Evolutionary conservation across 2,888 invertebrate species (phyloP), one percentile per base, ranked within the genome.

Genomic region (Andrena hattorfiana): DNA sequence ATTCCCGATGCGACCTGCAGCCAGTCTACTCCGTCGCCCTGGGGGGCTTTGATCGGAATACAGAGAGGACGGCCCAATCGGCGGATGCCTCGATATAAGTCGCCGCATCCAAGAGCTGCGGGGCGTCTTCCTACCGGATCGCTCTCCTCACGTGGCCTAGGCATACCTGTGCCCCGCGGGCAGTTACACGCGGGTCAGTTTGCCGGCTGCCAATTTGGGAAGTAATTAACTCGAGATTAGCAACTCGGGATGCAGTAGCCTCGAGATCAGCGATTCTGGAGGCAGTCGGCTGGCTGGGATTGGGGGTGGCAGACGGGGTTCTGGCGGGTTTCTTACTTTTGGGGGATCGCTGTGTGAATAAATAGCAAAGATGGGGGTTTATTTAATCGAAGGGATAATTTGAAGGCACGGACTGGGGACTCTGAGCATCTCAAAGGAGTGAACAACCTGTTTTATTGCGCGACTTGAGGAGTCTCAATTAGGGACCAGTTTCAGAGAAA

Each of bases 11-110:
- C 85, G 78, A 83, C 70, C 81, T 85, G 86, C 85, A 85, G 76
- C 86, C 85, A 42, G 42, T 88, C 86, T 89, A 87, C 75, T 81
- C 84, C 85, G 77, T 74, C 80, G 85, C 88, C 92, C 89, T 77
- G 83, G 10, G 86, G 91, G 91, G 88, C 91, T 92, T 92, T 91
- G 90, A 92, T 87, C 86, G 85, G 86, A 89, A 87, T 86, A 89
- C 85, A 83, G 85, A 86, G 87, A 85, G 85, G 76, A 72, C 76
- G 77, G 83, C 83, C 85, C 85, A 76, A 80, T 82, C 81, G 83
- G 23, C 62, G 81, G 68, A 68, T 48, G 35, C 32, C 66, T 63
- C 60, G 83, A 81, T 82, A 82, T 82, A 84, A 84, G 82, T 77
- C 67, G 77, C 23, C 23, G 73, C 30, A 49, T 56, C 59, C 16